Conservation (phyloP, 2,797 vertebrate species). For the Spondyliosoma cantharus region DNA sequence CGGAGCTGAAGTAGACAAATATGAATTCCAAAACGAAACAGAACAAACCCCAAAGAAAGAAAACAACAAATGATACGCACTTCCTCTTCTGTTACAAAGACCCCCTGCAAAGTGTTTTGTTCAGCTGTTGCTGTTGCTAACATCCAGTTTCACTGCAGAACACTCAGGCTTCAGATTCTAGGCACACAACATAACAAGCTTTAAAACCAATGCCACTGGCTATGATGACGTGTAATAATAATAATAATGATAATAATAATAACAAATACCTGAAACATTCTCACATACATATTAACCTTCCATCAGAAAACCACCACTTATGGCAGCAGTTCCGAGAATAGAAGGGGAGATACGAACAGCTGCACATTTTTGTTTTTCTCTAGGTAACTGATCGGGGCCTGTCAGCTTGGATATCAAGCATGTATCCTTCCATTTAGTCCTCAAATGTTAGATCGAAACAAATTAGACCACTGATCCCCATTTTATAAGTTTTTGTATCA, state of each 20-base stretch:
- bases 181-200: constrained; percentile 41
- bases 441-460: no score
- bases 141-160: constrained; percentile 25
- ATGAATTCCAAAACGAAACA: constrained; percentile 2
- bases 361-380: constrained; percentile 39
- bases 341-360: constrained; percentile 47
- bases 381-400: constrained; percentile 6
- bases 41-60: background rate
- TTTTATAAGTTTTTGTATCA: no score
- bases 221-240: constrained; percentile 52
- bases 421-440: background rate
- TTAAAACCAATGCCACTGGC: constrained; percentile 44
- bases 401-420: constrained; percentile 29
- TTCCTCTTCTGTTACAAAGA: background rate
- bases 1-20: background rate
- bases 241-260: no score
- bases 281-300: constrained; percentile 41
- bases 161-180: constrained; percentile 20
- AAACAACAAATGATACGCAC: background rate
- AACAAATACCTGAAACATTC: constrained; percentile 29
- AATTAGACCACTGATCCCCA: no score
- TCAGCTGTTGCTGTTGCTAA: constrained; percentile 18
- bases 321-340: constrained; percentile 48
- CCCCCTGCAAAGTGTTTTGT: background rate
- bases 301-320: constrained; percentile 52